A percentile compares a stretch with the other conserved stretches of the same genome.
Conservation (phyloP, 30 jellyfish, hydroid and myxozoan genomes). For the Aurelia aurita complex sp. Pacific region DNA sequence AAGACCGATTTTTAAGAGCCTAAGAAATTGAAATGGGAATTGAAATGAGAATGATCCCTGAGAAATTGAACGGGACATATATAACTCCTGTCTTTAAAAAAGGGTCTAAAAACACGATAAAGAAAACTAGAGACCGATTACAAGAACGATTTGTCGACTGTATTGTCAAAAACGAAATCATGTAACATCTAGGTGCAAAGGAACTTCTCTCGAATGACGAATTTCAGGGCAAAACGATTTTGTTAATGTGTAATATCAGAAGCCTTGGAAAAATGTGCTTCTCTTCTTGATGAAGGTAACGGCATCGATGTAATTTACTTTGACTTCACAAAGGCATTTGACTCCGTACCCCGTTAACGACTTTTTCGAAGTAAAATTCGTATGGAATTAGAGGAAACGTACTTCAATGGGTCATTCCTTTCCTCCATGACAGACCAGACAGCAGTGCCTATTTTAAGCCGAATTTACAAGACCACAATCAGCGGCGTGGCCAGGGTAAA, state of each 20-base stretch:
- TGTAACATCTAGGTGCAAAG: background rate
- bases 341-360: background rate
- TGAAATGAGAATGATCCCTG: background rate
- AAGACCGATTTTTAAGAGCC: background rate
- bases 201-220: conserved; percentile 1
- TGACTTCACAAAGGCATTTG: background rate
- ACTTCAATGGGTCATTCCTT: background rate
- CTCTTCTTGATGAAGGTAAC: conserved; percentile 17
- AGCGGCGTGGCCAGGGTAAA: too few species aligned
- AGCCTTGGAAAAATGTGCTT: background rate
- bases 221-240: conserved; percentile 10
- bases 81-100: too few species aligned
- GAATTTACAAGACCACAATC: too few species aligned
- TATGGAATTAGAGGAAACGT: background rate
- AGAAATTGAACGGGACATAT: background rate
- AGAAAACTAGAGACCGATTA: background rate
- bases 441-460: too few species aligned
- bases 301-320: background rate
- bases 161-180: background rate
- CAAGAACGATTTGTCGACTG: background rate
- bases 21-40: background rate
- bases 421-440: background rate
- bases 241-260: background rate
- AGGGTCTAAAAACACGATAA: background rate
- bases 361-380: background rate